Evolutionary conservation across 2,888 invertebrate species (phyloP), one percentile per base, ranked within the genome.

Genomic region (Apamea anceps): DNA sequence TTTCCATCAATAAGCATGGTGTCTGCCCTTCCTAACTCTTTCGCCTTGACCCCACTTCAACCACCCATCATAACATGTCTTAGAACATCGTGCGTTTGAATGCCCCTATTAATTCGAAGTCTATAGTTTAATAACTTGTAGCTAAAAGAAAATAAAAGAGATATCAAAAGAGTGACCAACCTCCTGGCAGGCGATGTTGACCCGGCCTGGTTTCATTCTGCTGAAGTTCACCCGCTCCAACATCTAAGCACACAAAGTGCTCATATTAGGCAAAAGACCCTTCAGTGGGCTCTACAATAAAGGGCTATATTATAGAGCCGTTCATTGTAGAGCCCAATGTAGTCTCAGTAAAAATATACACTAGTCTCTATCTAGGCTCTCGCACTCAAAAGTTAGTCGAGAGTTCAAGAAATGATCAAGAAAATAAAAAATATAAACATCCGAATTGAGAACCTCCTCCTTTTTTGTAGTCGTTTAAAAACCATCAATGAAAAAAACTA

Each of bases 161-260:
- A 10, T 57, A 54, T n/a, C 15, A 62, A n/a, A 65, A 21, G 48
- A 12, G 67, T 18, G 37, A 48, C 87, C 37, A 1, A 84, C 84
- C 84, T 87, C 87, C 84, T 42, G 79, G 74, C 28, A 84, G 67
- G 5, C 79, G 60, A 62, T 75, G 84, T 5, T 84, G 84, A 32
- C 84, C 84, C 25, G 65, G 72, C 54, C 78, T 65, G 10, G 70
- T 48, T 2, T 67, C 78, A 45, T 79, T 75, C 18, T 74, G 84
- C 54, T 75, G 74, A 4, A 84, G 73, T 5, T 87, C 74, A 1
- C 72, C 87, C 13, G 84, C 84, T 54, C 87, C 84, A 6, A 70
- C 72, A 72, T 87, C 84, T 84, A 67, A n/a, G n/a, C 45, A 78
- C 15, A 68, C 0, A 57, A 25, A 72, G 37, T 51, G 45, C n/a